A percentile compares a stretch with the other conserved stretches of the same genome.
Conservation (phyloP, 2,888 invertebrate genomes). For the Tenthredo amoena region DNA sequence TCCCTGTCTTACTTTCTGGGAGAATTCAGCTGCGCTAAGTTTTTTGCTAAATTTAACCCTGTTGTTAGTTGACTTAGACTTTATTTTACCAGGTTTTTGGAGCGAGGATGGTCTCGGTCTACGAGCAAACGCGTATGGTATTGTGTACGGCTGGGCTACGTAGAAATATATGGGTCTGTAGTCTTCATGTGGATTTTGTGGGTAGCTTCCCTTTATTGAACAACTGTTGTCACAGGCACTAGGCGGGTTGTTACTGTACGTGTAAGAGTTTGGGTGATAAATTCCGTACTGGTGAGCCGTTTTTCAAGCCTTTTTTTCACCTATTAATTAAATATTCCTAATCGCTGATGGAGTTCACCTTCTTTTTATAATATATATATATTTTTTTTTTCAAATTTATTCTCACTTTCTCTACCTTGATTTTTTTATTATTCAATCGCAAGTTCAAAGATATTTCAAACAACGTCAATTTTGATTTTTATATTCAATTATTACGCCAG, state of each 20-base stretch:
- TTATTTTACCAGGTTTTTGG: constrained; percentile 66
- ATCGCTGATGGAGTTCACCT: background rate
- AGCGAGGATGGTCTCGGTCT: constrained; percentile 70
- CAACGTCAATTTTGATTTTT: background rate
- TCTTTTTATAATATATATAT: no score
- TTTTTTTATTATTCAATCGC: no score
- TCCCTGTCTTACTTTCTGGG: constrained; percentile 74
- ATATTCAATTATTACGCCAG: background rate
- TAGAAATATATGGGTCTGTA: constrained; percentile 75
- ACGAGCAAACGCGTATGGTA: constrained; percentile 73
- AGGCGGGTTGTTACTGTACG: constrained; percentile 72
- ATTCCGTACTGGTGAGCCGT: constrained; percentile 74
- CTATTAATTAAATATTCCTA: background rate
- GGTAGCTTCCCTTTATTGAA: constrained; percentile 62
- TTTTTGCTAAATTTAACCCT: constrained; percentile 73
- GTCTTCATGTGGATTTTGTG: constrained; percentile 68
- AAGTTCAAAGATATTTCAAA: background rate
- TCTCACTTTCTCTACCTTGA: no score
- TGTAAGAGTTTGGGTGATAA: constrained; percentile 70
- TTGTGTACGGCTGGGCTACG: constrained; percentile 74
- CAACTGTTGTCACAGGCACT: constrained; percentile 68
- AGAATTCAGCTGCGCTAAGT: constrained; percentile 72
- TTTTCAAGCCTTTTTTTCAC: constrained; percentile 63
- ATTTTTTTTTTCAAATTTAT: no score
- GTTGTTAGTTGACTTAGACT: constrained; percentile 62